These are phyloP conservation scores for Coreoperca whiteheadi DNA, from an alignment of 2,113 vertebrate genomes.

Conservation along the genomic window DNA sequence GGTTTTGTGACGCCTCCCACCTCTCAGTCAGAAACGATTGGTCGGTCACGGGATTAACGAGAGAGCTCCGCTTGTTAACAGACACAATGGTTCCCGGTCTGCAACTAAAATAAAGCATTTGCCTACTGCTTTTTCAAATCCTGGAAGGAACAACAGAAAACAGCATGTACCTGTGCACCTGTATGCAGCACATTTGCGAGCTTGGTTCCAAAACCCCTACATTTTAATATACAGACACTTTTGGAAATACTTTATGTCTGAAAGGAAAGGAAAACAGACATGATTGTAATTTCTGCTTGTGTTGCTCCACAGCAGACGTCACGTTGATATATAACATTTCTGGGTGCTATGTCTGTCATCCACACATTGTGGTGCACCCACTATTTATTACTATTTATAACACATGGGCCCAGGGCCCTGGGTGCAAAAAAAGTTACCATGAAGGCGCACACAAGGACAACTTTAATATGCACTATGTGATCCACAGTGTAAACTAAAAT, in stretches of 20 bases:
- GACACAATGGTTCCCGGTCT: not conserved
- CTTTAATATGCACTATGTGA: not conserved
- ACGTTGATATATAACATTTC: slow-evolving; percentile 60
- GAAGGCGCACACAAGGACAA: not conserved
- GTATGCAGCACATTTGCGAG: not conserved
- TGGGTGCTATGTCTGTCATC: slow-evolving; percentile 48
- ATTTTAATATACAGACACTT: not conserved
- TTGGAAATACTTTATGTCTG: not conserved
- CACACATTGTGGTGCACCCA: slow-evolving; percentile 28
- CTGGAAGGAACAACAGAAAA: not conserved
- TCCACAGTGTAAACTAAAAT: no score
- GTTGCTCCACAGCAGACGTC: slow-evolving; percentile 30
- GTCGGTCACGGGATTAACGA: not conserved
- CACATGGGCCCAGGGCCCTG: not conserved
- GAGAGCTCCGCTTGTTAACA: not conserved
- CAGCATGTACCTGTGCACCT: not conserved
- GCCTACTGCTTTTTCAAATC: not conserved
- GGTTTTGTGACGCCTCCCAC: not conserved
- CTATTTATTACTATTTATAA: no score
- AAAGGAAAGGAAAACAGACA: not conserved
- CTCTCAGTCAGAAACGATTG: slow-evolving; percentile 11
- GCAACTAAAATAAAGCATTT: not conserved
- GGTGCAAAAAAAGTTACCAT: not conserved
- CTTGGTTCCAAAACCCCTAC: not conserved
- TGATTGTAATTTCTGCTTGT: not conserved